A percentile compares a stretch with the other conserved stretches of the same genome.
These are phyloP conservation scores for Ovibos moschatus DNA, from an alignment of 2,113 vertebrate genomes.

Conservation along the genomic window DNA sequence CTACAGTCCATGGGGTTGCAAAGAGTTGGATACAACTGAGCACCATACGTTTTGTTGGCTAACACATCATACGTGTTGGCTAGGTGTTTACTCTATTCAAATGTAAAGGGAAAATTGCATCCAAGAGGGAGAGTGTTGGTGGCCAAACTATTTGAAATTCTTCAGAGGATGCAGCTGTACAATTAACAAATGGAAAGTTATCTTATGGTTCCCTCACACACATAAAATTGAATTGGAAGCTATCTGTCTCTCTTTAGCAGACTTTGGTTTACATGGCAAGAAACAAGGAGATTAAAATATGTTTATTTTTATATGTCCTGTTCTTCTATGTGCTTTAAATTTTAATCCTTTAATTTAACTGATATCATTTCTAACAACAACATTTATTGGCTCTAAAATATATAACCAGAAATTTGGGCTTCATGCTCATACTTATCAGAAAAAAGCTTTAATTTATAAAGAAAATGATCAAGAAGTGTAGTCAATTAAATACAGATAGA, in stretches of 20 bases:
- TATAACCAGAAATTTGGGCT: background rate
- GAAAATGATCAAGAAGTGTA: background rate
- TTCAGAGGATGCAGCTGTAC: background rate
- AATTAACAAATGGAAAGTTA: background rate
- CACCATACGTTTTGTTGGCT: fast-evolving
- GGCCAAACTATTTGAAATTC: background rate
- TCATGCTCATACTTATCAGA: background rate
- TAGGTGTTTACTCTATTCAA: background rate
- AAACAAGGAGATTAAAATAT: background rate
- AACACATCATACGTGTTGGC: fast-evolving
- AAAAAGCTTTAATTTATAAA: background rate
- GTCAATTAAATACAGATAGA: background rate
- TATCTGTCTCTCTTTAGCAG: background rate
- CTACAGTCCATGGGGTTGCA: background rate
- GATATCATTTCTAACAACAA: background rate
- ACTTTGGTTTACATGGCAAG: background rate
- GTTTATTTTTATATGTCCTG: background rate
- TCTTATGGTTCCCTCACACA: background rate
- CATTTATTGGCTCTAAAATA: background rate
- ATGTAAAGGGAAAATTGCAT: background rate
- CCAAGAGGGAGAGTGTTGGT: background rate
- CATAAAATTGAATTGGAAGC: background rate
- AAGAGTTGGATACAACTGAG: fast-evolving
- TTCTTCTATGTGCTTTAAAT: background rate
- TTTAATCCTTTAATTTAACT: background rate